Evolutionary conservation across 2,888 invertebrate species (phyloP), one percentile per base, ranked within the genome.

Genomic region (Dicyrtomina minuta): DNA sequence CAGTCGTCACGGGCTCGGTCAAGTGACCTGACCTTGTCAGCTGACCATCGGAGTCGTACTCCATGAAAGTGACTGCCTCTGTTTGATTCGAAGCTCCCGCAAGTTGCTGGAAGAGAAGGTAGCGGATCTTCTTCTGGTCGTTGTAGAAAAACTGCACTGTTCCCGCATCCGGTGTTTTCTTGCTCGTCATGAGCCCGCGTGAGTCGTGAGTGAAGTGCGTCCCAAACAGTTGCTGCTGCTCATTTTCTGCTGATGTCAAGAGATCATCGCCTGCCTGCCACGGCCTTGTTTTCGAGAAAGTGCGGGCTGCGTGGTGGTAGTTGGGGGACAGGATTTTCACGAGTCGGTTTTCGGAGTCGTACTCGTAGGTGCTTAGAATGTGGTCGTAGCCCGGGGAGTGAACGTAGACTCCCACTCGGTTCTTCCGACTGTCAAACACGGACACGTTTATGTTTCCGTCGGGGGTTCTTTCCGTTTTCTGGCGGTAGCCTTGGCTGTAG

Each of bases 251-350:
- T n/a, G n/a, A n/a, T n/a, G n/a, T n/a, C n/a, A n/a, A n/a, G n/a
- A n/a, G n/a, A n/a, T n/a, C n/a, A n/a, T n/a, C n/a, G n/a, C n/a
- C n/a, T n/a, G 0, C 24, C 26, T 3, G 27, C 58, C 4, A 61
- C 1, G 68, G 61, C 1, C 1, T 13, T 1, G 27, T 17, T 15
- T 46, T n/a, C 1, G 15, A 20, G 22, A 53, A 60, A 1, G 69
- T 75, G 12, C 65, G 60, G 3, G 71, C 66, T 27, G 46, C 46
- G 43, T 74, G 66, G 56, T 77, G 75, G 46, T 75, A 77, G 0
- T 70, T 15, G 53, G 78, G 77, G 8, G 78, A 76, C 1, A 77
- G 51, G 10, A 70, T 56, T 43, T 75, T 73, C 1, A 72, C 17
- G 5, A 75, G 24, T 10, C 61, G 44, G 0, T 65, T 68, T 17